phyloP scores from a whole-genome alignment of 2,797 vertebrate genomes.

The Sciurus carolinensis region DNA sequence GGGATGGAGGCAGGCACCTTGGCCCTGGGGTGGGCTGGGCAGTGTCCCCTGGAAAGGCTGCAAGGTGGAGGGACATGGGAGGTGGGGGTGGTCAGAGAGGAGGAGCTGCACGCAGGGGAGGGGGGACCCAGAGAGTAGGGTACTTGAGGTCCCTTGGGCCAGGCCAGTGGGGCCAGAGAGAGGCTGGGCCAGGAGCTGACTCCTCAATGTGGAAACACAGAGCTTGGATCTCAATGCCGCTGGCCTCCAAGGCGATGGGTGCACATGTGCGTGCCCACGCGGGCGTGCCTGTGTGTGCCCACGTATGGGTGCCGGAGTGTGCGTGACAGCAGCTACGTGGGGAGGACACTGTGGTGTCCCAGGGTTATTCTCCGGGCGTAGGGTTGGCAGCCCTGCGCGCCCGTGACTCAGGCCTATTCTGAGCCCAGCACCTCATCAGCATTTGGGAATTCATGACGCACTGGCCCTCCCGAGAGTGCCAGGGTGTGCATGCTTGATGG shows the following conservation, averaged over 20 bases:
- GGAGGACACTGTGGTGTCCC: fast-evolving
- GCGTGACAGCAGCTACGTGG: no score
- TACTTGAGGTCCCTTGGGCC: fast-evolving
- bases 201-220: fast-evolving
- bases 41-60: no score
- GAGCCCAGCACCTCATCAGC: neutral
- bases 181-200: neutral
- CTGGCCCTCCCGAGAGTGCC: neutral
- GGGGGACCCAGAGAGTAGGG: neutral
- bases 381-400: neutral
- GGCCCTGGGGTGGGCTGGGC: neutral
- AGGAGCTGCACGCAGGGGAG: neutral
- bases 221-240: neutral
- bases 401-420: neutral
- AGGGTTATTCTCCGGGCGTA: fast-evolving
- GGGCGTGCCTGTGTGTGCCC: neutral
- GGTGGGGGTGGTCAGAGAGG: neutral
- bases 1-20: neutral
- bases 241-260: neutral
- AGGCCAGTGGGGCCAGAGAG: fast-evolving
- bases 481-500: conserved; percentile 1
- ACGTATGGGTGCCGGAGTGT: no score
- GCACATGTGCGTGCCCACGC: neutral
- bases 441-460: conserved; percentile 9
- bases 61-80: neutral